Conservation (phyloP, 2,888 invertebrate species). For the Biston stratarius region DNA sequence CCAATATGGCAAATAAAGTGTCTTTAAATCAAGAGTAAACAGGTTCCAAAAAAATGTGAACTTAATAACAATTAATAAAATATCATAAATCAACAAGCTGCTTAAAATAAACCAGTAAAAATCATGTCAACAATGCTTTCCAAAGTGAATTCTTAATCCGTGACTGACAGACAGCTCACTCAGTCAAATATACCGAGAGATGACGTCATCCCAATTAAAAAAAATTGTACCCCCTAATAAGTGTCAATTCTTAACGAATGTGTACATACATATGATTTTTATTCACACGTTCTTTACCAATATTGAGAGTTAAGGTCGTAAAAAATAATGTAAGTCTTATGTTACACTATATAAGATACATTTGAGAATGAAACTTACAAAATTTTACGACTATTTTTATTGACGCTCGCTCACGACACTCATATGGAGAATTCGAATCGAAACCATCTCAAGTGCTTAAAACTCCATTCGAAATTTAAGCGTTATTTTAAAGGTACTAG, state of each 20-base stretch:
- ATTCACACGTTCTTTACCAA: slow-evolving; percentile 80
- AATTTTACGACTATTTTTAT: slow-evolving; percentile 84
- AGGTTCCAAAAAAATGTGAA: too few species aligned
- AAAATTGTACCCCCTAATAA: slow-evolving; percentile 85
- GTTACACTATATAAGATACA: slow-evolving; percentile 53
- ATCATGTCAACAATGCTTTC: slow-evolving; percentile 33
- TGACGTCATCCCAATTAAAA: slow-evolving; percentile 86
- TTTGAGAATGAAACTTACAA: slow-evolving; percentile 53
- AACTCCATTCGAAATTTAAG: slow-evolving; percentile 53
- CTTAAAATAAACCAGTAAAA: not conserved
- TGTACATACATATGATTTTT: slow-evolving; percentile 85
- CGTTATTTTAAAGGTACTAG: slow-evolving; percentile 52
- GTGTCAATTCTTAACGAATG: slow-evolving; percentile 87
- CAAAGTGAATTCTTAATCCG: slow-evolving; percentile 74
- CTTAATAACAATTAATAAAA: too few species aligned
- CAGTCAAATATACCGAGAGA: slow-evolving; percentile 74
- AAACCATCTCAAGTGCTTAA: slow-evolving; percentile 65
- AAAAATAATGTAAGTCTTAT: slow-evolving; percentile 56
- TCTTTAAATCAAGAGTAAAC: too few species aligned
- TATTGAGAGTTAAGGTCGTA: slow-evolving; percentile 54
- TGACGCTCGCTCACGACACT: slow-evolving; percentile 84
- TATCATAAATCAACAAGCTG: too few species aligned
- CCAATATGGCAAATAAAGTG: too few species aligned
- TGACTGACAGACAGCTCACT: slow-evolving; percentile 71
- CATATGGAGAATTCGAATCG: slow-evolving; percentile 70